Percentiles rank a stretch among this genome's conserved stretches.
phyloP scores from a whole-genome alignment of 2,113 vertebrate species.

The Anthoscopus minutus region DNA sequence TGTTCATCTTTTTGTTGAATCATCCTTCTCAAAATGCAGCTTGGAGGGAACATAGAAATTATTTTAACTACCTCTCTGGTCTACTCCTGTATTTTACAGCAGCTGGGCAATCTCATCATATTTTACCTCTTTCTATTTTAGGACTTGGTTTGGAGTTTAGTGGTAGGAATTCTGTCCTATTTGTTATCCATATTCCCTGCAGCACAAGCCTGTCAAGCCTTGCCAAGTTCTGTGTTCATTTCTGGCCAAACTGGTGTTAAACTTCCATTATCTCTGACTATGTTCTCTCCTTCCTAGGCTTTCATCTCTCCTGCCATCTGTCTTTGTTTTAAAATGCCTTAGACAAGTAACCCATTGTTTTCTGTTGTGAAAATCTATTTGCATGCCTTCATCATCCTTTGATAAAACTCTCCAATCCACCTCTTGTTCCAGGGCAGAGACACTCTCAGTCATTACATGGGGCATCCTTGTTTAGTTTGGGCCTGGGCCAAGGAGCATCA shows the following conservation, averaged over 20 bases:
- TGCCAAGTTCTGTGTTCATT: neutral
- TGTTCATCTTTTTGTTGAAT: neutral
- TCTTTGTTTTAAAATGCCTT: neutral
- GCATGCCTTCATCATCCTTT: neutral
- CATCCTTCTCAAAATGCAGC: neutral
- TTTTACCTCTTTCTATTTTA: neutral
- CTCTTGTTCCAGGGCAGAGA: neutral
- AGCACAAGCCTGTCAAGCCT: neutral
- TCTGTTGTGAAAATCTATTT: neutral
- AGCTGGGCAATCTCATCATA: neutral
- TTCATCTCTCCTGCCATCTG: neutral
- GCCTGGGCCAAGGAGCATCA: neutral
- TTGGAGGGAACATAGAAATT: neutral
- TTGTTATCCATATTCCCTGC: neutral
- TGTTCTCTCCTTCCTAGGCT: neutral
- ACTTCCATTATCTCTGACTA: neutral
- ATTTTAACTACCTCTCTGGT: neutral
- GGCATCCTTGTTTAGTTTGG: neutral
- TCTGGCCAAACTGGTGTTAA: neutral
- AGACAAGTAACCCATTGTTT: neutral
- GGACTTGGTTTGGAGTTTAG: neutral
- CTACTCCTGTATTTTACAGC: neutral
- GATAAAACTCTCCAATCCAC: neutral
- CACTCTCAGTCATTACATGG: neutral
- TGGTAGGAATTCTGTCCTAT: neutral